phyloP scores from a whole-genome alignment of 2,797 vertebrate species.

The Austrolebias charrua region DNA sequence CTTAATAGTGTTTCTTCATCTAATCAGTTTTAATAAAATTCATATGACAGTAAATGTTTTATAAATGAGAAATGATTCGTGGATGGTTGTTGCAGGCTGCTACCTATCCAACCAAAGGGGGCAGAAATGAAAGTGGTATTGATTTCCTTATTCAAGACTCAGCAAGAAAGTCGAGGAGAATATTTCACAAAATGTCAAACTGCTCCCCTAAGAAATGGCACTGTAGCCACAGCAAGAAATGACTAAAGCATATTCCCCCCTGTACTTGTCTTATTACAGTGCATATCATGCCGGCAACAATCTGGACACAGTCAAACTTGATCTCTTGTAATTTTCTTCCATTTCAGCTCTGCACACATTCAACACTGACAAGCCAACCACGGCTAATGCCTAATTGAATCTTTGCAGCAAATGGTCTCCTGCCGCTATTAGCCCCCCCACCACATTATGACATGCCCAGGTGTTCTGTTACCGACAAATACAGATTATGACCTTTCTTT shows the following conservation, averaged over 20 bases:
- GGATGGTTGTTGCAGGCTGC: neutral
- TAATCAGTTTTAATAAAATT: neutral
- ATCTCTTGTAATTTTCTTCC: constrained; percentile 25
- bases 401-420: constrained; percentile 42
- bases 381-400: constrained; percentile 49
- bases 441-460: constrained; percentile 51
- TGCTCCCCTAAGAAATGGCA: constrained; percentile 18
- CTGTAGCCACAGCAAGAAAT: constrained; percentile 10
- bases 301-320: constrained; percentile 43
- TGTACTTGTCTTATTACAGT: constrained; percentile 26
- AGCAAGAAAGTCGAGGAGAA: constrained; percentile 2
- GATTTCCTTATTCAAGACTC: constrained; percentile 17
- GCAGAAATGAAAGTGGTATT: neutral
- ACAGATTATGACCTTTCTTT: constrained; percentile 42
- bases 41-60: neutral
- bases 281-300: constrained; percentile 27
- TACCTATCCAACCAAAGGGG: constrained; percentile 2
- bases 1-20: neutral
- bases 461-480: constrained; percentile 52
- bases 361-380: constrained; percentile 24
- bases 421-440: constrained; percentile 12
- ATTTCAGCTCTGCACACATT: constrained; percentile 18
- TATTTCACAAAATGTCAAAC: constrained; percentile 18
- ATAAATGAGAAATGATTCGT: neutral
- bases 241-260: constrained; percentile 14